Evolutionary conservation across 2,797 vertebrate species (phyloP), one percentile per base, ranked within the genome.

Genomic region (Typhlichthys subterraneus): DNA sequence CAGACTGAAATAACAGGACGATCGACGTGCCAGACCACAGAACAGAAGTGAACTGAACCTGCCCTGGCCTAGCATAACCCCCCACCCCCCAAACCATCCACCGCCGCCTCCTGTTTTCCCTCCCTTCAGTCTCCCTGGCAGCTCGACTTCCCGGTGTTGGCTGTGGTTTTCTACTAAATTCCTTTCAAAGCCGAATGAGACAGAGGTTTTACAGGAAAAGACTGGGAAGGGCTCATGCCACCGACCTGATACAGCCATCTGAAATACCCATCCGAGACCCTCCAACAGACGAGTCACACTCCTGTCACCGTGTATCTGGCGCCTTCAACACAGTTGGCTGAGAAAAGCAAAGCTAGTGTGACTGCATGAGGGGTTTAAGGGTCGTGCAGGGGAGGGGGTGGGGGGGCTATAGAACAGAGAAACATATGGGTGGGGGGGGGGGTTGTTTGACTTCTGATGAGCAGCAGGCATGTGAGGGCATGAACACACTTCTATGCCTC

Each of bases 101-200:
- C 45, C 61, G 55, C 61, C 57, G 50, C 48, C 70, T 57, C 23
- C 64, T 53, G 12, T 8, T 8, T 53, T 54, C 38, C 59, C 47
- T 59, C 59, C 76, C 48, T 55, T 72, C 82, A 77, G 13, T 69
- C 71, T 75, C 53, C 72, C 77, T 54, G 76, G 84, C 81, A 85
- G 73, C 7, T 71, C 33, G 75, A 86, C 83, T 88, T 83, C 78
- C 53, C 73, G 75, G 74, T 75, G 86, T 86, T 79, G 83, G 81
- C 79, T 9, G 69, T 69, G 75, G 79, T 77, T 81, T 78, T 68
- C 52, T 61, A 61, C 65, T 57, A 72, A 80, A 53, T 69, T 66
- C 67, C 76, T 73, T 75, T 51, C 64, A 83, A 60, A 49, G 63
- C n/a, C 50, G 67, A 82, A 58, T 81, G 78, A 85, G 57, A 66